Base-by-base conservation (phyloP, 2,113 vertebrate genomes). In the Tichodroma muraria region DNA sequence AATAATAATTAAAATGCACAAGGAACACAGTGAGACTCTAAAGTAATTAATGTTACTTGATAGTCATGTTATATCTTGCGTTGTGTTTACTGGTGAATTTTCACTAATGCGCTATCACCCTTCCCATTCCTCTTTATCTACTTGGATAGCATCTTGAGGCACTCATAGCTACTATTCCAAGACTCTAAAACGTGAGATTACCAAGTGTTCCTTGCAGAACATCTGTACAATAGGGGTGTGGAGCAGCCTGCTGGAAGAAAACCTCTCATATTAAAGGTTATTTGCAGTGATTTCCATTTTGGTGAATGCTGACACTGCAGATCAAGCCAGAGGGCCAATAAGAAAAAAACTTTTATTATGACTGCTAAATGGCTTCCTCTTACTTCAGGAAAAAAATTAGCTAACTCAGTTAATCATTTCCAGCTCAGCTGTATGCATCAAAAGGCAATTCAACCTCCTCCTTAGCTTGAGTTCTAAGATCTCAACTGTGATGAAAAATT, bases 181-280 rank as follows among this genome's bases (percentile, higher is more conserved):
- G 66, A 54, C 98, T 96, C 97, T 96, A 96, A 97, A 98, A 96
- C 94, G 76, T 90, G 95, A 97, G 97, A 97, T 94, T 96, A 97
- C 96, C 95, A 97, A 98, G 97, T 95, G 95, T 95, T 98, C 97
- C 97, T 98, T 98, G 97, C 97, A 98, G 97, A 97, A 98, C 97
- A 97, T 98, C 97, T 97, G 97, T 96, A 97, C 90, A 88, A 92
- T 38, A 94, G 93, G 52, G 96, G 97, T 16, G 1, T 42, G 97
- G 96, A 97, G 94, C 96, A 98, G 93, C 50, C 78, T 65, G 61
- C 38, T 83, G 24, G 25, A 35, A 88, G 72, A 61, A 68, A 82
- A 5, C 28, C 35, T 95, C 96, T 97, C 91, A 33, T 92, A 94
- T 95, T 80, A 89, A 97, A 97, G 96, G 90, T 90, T 96, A 95